These are phyloP conservation scores for Gracilinanus agilis DNA, from an alignment of 2,113 vertebrate species.

Conservation along the genomic window DNA sequence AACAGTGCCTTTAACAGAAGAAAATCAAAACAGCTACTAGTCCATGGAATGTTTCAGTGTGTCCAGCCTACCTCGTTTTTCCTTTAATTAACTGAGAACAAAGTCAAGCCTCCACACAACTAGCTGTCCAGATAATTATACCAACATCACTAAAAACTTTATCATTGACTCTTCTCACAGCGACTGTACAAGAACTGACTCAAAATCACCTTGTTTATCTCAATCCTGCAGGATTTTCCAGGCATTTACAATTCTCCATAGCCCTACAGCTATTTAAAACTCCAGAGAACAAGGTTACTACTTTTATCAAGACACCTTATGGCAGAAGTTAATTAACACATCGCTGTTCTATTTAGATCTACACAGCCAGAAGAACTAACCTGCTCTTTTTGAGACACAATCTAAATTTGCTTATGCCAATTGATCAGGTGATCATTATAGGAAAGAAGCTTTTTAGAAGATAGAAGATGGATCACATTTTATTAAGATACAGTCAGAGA, in stretches of 20 bases:
- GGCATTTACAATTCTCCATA: constrained; percentile 51
- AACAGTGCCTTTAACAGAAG: neutral
- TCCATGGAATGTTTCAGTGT: neutral
- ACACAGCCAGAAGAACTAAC: constrained; percentile 68
- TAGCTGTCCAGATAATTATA: constrained; percentile 56
- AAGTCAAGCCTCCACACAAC: constrained; percentile 28
- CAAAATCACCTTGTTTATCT: constrained; percentile 38
- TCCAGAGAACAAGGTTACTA: constrained; percentile 45
- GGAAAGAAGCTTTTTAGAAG: neutral
- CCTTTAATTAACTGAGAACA: neutral
- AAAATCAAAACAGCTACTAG: constrained; percentile 20
- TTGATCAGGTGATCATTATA: neutral
- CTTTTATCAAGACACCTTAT: constrained; percentile 54
- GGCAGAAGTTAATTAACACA: constrained; percentile 70
- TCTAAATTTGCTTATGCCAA: neutral
- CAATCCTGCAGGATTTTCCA: constrained; percentile 33
- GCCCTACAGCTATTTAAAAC: constrained; percentile 61
- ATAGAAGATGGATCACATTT: neutral
- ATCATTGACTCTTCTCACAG: constrained; percentile 27
- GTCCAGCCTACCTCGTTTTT: constrained; percentile 31
- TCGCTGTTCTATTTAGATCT: constrained; percentile 64
- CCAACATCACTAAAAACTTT: constrained; percentile 37
- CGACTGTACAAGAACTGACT: constrained; percentile 42
- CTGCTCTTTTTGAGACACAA: constrained; percentile 63
- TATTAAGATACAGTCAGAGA: neutral